Evolutionary conservation across 2,797 vertebrate species (phyloP), one percentile per base, ranked within the genome.

Genomic region (Dermochelys coriacea): DNA sequence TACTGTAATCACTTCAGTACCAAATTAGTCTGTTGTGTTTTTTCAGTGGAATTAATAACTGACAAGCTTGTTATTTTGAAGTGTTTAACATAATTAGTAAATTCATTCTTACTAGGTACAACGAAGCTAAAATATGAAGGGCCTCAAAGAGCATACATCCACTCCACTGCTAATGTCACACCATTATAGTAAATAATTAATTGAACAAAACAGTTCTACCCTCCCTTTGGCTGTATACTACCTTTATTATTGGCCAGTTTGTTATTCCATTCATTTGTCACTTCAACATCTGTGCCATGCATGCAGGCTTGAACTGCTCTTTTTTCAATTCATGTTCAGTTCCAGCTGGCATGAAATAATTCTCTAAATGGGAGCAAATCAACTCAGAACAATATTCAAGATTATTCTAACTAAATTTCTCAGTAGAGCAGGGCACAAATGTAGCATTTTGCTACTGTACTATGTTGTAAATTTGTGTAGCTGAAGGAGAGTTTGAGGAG

Each of bases 391-490:
- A 2, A 6, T 14, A 77, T 59, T 82, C 37, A 1, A 4, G 51
- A 4, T 37, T 4, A 0, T 75, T 82, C 84, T 2, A 0, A 31
- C 61, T 37, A 25, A 51, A 85, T 74, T 12, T 2, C 0, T 79
- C 51, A 12, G 74, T n/a, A 37, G 54, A 84, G 80, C 27, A 0
- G 74, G 82, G 49, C 49, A 87, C 45, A 37, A 21, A 31, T 0
- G 82, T 71, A 85, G 52, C 82, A 1, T 78, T 74, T 90, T 51
- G 85, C 89, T 68, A 23, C 16, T 8, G 31, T 2, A 89, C 47
- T n/a, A 51, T 49, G 81, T 27, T 64, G 74, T 84, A 77, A 88
- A 79, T 11, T 31, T 49, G 0, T 0, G 74, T 45, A 85, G 41
- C 79, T 34, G 82, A 0, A 0, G 51, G 51, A 82, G 74, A 12